Conservation (phyloP, 2,797 vertebrate species). For the Trematomus bernacchii region DNA sequence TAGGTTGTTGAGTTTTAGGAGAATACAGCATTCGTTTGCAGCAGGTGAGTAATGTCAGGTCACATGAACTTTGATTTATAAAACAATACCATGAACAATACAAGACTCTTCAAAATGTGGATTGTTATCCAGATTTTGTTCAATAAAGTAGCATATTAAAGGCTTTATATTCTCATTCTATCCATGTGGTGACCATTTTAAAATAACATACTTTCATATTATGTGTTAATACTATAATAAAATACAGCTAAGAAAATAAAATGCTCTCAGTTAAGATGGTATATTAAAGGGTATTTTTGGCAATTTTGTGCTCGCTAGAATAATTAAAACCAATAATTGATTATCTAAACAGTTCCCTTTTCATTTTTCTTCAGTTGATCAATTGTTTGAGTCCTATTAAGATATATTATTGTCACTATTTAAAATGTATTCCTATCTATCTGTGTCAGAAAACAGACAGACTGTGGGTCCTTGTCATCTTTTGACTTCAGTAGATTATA, state of each 20-base stretch:
- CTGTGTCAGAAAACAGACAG: not conserved
- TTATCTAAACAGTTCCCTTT: not conserved
- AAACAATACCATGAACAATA: not conserved
- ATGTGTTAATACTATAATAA: no score
- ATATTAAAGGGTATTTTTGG: not conserved
- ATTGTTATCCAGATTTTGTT: not conserved
- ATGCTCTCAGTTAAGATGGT: not conserved
- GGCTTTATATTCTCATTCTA: not conserved
- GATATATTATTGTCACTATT: not conserved
- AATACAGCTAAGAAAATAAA: not conserved
- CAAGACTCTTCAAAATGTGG: not conserved
- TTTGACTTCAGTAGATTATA: not conserved
- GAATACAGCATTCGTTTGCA: not conserved
- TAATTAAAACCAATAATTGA: not conserved
- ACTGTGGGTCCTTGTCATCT: not conserved
- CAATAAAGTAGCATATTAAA: not conserved
- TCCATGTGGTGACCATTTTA: not conserved
- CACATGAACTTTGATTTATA: not conserved
- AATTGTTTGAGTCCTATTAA: not conserved
- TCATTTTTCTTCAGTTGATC: not conserved
- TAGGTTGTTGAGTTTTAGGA: not conserved
- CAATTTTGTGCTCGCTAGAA: not conserved
- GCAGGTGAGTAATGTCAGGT: not conserved
- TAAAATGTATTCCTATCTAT: not conserved
- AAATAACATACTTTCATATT: not conserved